Evolutionary conservation across 2,797 vertebrate species (phyloP).

Genomic region (Poecile montanus): DNA sequence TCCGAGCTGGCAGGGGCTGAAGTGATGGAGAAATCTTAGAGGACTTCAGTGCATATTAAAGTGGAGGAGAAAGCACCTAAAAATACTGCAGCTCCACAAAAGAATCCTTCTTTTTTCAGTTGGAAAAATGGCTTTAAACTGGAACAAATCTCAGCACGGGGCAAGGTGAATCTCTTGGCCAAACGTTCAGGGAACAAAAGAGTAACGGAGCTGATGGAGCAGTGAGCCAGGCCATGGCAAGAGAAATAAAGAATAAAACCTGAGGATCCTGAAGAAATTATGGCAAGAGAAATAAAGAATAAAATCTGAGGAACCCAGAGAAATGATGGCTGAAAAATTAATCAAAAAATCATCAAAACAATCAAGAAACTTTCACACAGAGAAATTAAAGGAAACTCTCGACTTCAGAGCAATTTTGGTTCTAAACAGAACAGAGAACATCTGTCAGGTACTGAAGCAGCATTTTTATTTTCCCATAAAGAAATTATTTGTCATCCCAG

Average conservation of each 20-base stretch:
- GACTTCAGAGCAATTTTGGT: neutral
- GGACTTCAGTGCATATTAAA: neutral
- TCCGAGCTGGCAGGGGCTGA: neutral
- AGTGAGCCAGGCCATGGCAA: accelerated
- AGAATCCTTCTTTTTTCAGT: neutral
- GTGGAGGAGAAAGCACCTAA: neutral
- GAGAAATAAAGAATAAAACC: neutral
- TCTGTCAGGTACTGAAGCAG: neutral
- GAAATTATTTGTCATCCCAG: neutral
- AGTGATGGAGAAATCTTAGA: neutral
- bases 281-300: neutral
- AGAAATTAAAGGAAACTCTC: neutral
- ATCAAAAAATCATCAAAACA: neutral
- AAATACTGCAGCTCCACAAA: constrained; percentile 57
- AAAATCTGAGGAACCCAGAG: neutral
- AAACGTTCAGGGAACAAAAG: neutral
- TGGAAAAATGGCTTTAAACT: constrained; percentile 43
- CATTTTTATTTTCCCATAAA: neutral
- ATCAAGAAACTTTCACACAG: neutral
- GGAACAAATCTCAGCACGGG: constrained; percentile 62
- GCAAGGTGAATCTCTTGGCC: neutral
- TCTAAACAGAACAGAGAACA: neutral
- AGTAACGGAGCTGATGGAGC: neutral
- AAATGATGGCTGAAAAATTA: neutral
- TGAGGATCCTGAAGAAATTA: neutral